phyloP scores from a whole-genome alignment of 1,140 invertebrate species.

The Calephelis virginiensis region DNA sequence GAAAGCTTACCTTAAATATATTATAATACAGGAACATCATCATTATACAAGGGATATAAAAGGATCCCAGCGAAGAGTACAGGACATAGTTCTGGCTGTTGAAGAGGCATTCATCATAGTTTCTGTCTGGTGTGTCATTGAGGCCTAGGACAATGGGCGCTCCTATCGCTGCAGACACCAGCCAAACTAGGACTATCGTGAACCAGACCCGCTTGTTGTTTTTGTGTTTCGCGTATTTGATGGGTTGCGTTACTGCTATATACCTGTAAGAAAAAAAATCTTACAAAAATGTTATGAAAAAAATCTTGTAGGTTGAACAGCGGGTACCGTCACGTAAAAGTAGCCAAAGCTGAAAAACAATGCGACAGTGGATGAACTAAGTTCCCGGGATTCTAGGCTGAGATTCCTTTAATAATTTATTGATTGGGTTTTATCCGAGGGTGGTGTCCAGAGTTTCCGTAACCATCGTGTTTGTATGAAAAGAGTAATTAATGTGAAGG shows the following conservation, averaged over 20 bases:
- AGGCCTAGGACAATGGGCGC: conserved; percentile 97
- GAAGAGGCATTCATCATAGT: conserved; percentile 92
- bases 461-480: too few relatives aligned
- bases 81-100: conserved; percentile 99
- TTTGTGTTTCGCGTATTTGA: conserved; percentile 99
- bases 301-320: too few relatives aligned
- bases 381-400: too few relatives aligned
- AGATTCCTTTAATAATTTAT: too few relatives aligned
- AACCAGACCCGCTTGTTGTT: conserved; percentile 96
- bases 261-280: conserved; percentile 83
- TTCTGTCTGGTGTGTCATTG: conserved; percentile 91
- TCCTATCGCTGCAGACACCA: conserved; percentile 96
- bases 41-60: conserved; percentile 97
- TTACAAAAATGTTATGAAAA: background rate
- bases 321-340: too few relatives aligned
- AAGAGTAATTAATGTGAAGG: too few relatives aligned
- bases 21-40: conserved; percentile 68
- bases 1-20: conserved; percentile 57
- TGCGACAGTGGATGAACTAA: too few relatives aligned
- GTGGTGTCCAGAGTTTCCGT: too few relatives aligned
- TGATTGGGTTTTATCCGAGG: too few relatives aligned
- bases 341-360: too few relatives aligned
- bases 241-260: conserved; percentile 99
- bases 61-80: conserved; percentile 97
- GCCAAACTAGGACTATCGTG: conserved; percentile 97